Percentiles rank a stretch among this genome's conserved stretches.
Conservation (phyloP, 2,113 vertebrate genomes). For the Lonchura striata region DNA sequence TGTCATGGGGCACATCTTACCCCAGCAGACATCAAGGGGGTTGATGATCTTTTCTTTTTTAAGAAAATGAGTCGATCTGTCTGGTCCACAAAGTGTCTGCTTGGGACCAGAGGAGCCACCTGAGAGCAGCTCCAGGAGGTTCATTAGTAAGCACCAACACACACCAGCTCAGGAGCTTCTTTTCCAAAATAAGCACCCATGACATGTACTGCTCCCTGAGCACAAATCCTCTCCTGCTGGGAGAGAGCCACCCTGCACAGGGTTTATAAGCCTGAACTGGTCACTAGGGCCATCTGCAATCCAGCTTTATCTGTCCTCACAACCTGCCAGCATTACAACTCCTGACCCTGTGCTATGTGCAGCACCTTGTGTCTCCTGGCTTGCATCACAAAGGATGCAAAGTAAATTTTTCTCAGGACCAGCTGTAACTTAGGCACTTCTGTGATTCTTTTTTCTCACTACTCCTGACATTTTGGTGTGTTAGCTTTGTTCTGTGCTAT, state of each 20-base stretch:
- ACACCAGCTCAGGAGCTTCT: background rate
- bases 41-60: background rate
- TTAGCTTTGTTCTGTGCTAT: background rate
- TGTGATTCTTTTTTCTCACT: background rate
- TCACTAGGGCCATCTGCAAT: background rate
- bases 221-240: background rate
- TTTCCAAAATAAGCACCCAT: background rate
- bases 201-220: background rate
- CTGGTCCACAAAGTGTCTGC: background rate
- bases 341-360: background rate
- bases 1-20: background rate
- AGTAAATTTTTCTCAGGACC: background rate
- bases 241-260: background rate
- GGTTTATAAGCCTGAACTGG: background rate
- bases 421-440: background rate
- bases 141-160: background rate
- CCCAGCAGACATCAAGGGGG: background rate
- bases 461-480: background rate
- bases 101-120: background rate
- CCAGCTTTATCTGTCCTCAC: background rate
- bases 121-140: rapidly evolving
- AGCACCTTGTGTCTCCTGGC: background rate
- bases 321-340: background rate
- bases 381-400: background rate
- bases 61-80: background rate